Evolutionary conservation across 2,113 vertebrate genomes (phyloP), one percentile per base, ranked within the genome.

Genomic region (Pachycephala philippinensis): DNA sequence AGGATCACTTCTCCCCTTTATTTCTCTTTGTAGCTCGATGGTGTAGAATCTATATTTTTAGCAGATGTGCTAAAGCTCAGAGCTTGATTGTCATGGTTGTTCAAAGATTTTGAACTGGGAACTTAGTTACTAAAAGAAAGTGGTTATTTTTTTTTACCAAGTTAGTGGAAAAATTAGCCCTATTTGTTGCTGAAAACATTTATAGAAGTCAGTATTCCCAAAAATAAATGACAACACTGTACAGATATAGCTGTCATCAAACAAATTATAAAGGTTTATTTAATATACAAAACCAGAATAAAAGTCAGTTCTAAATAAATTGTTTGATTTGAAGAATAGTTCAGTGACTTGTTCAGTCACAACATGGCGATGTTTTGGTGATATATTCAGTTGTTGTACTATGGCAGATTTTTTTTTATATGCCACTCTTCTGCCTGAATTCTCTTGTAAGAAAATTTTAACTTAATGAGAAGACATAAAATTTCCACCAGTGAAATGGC

Each of bases 221-320:
- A 60, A 60, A 64, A 91, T 47, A 20, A 59, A 64, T 84, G 50
- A 93, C 59, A 92, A 28, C 12, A 72, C 28, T 80, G 4, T 52
- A 64, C 39, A 39, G 31, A 50, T 77, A 30, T 31, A 65, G 9
- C 44, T 61, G 40, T 45, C 27, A 64, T 45, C 15, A 87, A 86
- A 13, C 27, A 87, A 69, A 86, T 76, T 1, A 83, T 60, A 7
- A 28, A 63, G 30, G 20, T 71, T 42, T 79, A 94, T 82, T 93
- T 91, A 94, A 84, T 76, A 84, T 76, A 56, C 2, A 91, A 96
- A 97, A 65, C 47, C 86, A 61, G 19, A 93, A 49, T 76, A 56
- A 85, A 87, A 72, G 80, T 17, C 26, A 86, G 17, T 78, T 95
- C 76, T 70, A 63, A 94, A 95, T 59, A 78, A 93, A 95, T 79